These are phyloP conservation scores for Corythornis madagascariensis DNA, from an alignment of 2,113 vertebrate genomes.

Conservation along the genomic window DNA sequence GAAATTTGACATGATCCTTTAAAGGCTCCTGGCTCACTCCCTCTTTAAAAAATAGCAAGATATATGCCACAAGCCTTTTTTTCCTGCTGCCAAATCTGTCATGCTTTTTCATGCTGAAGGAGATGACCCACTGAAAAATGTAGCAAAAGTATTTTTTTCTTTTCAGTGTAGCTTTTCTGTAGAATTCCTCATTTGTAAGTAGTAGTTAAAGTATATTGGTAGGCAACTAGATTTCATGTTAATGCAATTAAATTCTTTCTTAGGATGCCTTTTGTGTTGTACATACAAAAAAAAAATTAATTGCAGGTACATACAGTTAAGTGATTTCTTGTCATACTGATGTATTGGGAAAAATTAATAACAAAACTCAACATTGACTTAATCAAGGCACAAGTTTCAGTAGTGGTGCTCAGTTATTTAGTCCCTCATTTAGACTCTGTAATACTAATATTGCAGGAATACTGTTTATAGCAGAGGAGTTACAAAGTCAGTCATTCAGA, in stretches of 20 bases:
- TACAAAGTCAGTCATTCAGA: neutral
- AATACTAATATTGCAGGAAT: neutral
- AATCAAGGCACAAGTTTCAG: neutral
- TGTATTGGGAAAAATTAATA: neutral
- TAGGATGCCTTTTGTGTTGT: neutral
- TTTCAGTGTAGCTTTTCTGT: neutral
- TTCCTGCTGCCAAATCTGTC: neutral
- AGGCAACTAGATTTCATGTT: neutral
- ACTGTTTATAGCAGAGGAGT: neutral
- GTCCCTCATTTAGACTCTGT: neutral
- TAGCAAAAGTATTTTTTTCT: neutral
- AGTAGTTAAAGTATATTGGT: neutral
- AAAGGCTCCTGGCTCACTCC: conserved; percentile 5
- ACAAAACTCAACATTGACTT: neutral
- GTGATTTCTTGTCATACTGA: neutral
- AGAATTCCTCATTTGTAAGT: neutral
- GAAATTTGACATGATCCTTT: conserved; percentile 19
- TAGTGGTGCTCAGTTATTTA: neutral
- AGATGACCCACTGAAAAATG: conserved; percentile 1
- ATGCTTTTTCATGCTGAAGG: conserved; percentile 15
- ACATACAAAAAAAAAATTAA: neutral
- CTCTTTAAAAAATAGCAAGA: conserved; percentile 24
- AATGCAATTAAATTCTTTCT: neutral
- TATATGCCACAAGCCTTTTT: conserved; percentile 22
- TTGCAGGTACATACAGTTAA: neutral